A percentile compares a stretch with the other conserved stretches of the same genome.
phyloP scores from a whole-genome alignment of 2,797 vertebrate genomes.

The Heteromormyrus szaboi region DNA sequence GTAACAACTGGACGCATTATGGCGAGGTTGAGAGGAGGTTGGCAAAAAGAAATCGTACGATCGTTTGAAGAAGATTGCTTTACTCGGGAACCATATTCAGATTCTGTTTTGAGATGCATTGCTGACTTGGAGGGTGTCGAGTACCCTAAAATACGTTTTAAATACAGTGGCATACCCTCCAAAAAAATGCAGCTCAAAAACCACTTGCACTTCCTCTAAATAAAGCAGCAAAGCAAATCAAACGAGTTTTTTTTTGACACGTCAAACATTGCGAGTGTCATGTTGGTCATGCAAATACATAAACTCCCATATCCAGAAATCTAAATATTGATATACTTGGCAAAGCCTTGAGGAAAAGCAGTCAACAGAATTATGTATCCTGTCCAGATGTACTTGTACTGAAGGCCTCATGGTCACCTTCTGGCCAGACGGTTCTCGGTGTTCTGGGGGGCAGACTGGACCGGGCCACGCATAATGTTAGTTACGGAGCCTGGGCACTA shows the following conservation, averaged over 20 bases:
- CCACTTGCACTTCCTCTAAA: background rate
- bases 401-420: background rate
- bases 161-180: background rate
- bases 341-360: background rate
- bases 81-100: background rate
- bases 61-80: background rate
- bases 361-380: background rate
- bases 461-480: background rate
- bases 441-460: background rate
- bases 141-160: background rate
- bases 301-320: background rate
- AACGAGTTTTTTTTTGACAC: background rate
- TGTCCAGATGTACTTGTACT: background rate
- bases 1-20: background rate
- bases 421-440: background rate
- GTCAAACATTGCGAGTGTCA: background rate
- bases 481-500: background rate
- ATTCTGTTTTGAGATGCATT: background rate
- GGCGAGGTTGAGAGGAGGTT: too few relatives aligned
- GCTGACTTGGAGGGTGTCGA: background rate
- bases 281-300: background rate
- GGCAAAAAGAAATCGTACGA: background rate
- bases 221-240: background rate
- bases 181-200: background rate
- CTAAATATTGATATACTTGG: constrained; percentile 4